Base-by-base conservation (phyloP, 2,888 invertebrate genomes). In the Pelosia muscerda region DNA sequence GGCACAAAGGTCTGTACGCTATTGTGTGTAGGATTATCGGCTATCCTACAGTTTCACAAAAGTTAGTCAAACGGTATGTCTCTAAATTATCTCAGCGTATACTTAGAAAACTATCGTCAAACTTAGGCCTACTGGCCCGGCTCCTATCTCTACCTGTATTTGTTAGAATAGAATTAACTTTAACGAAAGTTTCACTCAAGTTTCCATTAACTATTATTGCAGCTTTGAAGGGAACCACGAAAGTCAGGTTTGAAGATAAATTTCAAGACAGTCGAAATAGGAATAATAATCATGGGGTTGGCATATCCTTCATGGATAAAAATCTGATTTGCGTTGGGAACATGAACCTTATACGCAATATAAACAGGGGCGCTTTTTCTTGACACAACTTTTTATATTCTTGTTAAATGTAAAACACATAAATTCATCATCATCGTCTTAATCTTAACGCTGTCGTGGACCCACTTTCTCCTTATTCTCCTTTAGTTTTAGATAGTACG, bases 41-140 rank as follows among this genome's bases (percentile, higher is more conserved):
- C 77, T 79, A 77, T 85, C 85, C 84, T 88, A 88, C 89, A 88
- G 88, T 84, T 85, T 84, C 84, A 89, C 91, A 90, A 92, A 90
- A 91, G 84, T 86, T 87, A 87, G 90, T 92, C 91, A 90, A 86
- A 85, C 82, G 85, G 86, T 86, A 86, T 88, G 86, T 88, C 83
- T 85, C 86, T 87, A 87, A 86, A 85, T 88, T 55, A 88, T 89
- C 87, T 86, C 81, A 82, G 85, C 80, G 83, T 89, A 88, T 82
- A 83, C 83, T 86, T 78, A 76, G 79, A 71, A 71, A 79, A 84
- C 79, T 81, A 79, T 77, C 68, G 72, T 74, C 77, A 79, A 88
- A 86, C 86, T 87, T 84, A 9, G 81, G 81, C 81, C 83, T 80
- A 78, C 77, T 79, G 71, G 74, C 75, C 49, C 42, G 65, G 73